Conservation (phyloP, 2,113 vertebrate genomes). For the Dicentrarchus labrax region DNA sequence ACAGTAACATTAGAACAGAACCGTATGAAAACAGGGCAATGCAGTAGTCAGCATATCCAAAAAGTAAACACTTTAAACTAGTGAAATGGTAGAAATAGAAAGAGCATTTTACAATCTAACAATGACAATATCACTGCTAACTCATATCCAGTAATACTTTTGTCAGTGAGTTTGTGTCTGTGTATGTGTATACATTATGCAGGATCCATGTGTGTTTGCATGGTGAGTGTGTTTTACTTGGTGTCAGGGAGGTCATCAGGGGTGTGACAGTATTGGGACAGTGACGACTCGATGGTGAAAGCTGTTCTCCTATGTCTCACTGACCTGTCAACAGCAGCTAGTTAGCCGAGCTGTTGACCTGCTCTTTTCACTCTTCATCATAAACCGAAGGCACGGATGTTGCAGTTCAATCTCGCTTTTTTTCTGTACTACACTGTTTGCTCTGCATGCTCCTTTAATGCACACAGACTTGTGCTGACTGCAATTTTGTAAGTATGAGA, state of each 20-base stretch:
- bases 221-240: constrained; percentile 29
- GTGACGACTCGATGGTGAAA: constrained; percentile 61
- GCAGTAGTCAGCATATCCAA: not conserved
- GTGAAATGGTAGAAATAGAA: not conserved
- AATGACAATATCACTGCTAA: not conserved
- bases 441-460: not conserved
- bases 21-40: not conserved
- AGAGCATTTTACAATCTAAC: not conserved
- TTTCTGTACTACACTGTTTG: not conserved
- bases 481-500: not conserved
- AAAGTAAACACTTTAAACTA: not conserved
- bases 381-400: constrained; percentile 35
- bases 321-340: constrained; percentile 74
- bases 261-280: constrained; percentile 41
- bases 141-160: not conserved
- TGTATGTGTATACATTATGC: not conserved
- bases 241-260: constrained; percentile 66
- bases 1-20: not conserved
- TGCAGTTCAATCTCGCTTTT: not conserved
- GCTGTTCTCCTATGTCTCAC: constrained; percentile 45
- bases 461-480: not conserved
- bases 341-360: constrained; percentile 61
- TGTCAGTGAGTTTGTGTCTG: constrained; percentile 16
- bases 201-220: constrained; percentile 48
- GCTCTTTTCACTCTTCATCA: constrained; percentile 55